These are phyloP conservation scores for Lagodon rhomboides DNA, from an alignment of 2,797 vertebrate genomes.

Conservation along the genomic window DNA sequence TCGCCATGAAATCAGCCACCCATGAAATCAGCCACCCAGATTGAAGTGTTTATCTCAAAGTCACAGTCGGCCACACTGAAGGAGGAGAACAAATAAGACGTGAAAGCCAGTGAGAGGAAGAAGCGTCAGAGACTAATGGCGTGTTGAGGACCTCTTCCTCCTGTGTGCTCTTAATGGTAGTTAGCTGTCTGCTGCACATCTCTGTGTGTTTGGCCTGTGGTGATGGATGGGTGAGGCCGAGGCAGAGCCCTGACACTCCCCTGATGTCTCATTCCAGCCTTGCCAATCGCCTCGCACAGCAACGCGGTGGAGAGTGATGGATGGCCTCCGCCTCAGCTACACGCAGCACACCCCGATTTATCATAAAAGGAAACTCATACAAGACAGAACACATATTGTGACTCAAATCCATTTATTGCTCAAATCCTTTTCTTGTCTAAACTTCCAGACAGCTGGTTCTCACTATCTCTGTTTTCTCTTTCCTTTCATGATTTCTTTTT, in stretches of 20 bases:
- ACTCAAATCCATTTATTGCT: conserved; percentile 59
- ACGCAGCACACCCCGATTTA: conserved; percentile 60
- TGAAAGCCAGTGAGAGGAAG: conserved; percentile 47
- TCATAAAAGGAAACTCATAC: conserved; percentile 53
- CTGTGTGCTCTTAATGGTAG: conserved; percentile 41
- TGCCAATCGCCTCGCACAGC: conserved; percentile 43
- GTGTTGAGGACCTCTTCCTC: conserved; percentile 58
- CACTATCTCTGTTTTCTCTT: conserved; percentile 46
- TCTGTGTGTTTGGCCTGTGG: conserved; percentile 58
- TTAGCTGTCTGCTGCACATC: conserved; percentile 54
- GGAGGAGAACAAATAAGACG: conserved; percentile 48
- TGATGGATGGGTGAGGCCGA: conserved; percentile 73
- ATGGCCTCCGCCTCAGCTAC: conserved; percentile 60
- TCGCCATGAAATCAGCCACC: conserved; percentile 72
- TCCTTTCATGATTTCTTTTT: conserved; percentile 31
- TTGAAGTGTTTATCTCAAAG: conserved; percentile 54
- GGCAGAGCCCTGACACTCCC: conserved; percentile 67
- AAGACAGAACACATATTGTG: conserved; percentile 68
- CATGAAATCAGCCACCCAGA: conserved; percentile 75
- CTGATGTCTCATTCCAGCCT: conserved; percentile 76
- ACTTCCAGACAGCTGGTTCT: conserved; percentile 53
- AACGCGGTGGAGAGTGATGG: conserved; percentile 62
- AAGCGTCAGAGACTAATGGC: conserved; percentile 30
- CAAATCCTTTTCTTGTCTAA: conserved; percentile 57
- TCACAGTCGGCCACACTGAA: conserved; percentile 22